Percentiles rank a stretch among this genome's conserved stretches.
phyloP scores from a whole-genome alignment of 30 jellyfish, hydroid and myxozoan genomes.

The Pelagia noctiluca region DNA sequence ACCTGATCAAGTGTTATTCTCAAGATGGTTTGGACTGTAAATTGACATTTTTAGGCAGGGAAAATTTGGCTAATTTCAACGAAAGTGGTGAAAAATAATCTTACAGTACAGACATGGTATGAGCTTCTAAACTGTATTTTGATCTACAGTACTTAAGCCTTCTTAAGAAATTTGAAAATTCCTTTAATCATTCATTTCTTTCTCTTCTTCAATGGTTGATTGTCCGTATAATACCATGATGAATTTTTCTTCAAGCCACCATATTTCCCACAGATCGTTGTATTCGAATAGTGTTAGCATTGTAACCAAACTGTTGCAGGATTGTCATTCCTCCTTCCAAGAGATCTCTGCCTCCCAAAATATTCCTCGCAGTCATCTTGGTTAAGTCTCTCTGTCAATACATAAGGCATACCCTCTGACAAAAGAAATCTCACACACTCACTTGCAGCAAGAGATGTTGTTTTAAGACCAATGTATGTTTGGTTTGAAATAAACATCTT shows the following conservation, averaged over 20 bases:
- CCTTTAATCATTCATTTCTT: neutral
- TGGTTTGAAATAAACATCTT: constrained; percentile 37
- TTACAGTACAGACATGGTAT: neutral
- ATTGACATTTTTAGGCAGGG: neutral
- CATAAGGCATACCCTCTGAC: constrained; percentile 36
- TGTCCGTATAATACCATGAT: constrained; percentile 28
- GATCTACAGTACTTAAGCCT: neutral
- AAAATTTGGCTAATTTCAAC: neutral
- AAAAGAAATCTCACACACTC: constrained; percentile 44
- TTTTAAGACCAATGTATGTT: constrained; percentile 53
- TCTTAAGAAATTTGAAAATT: neutral
- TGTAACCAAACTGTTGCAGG: constrained; percentile 56
- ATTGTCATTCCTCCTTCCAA: constrained; percentile 48
- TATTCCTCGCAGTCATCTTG: constrained; percentile 57
- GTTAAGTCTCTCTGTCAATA: constrained; percentile 31
- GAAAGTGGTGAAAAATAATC: no score
- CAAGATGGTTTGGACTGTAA: no score
- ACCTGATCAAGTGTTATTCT: no score
- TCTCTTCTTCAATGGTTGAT: constrained; percentile 27
- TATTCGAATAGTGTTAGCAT: constrained; percentile 30
- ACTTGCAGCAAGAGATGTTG: constrained; percentile 22
- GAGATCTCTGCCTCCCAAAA: constrained; percentile 50
- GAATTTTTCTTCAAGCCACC: constrained; percentile 28
- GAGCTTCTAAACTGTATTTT: neutral
- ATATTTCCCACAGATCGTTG: constrained; percentile 59